Conservation (phyloP, 2,113 vertebrate species). For the Agelaius tricolor region DNA sequence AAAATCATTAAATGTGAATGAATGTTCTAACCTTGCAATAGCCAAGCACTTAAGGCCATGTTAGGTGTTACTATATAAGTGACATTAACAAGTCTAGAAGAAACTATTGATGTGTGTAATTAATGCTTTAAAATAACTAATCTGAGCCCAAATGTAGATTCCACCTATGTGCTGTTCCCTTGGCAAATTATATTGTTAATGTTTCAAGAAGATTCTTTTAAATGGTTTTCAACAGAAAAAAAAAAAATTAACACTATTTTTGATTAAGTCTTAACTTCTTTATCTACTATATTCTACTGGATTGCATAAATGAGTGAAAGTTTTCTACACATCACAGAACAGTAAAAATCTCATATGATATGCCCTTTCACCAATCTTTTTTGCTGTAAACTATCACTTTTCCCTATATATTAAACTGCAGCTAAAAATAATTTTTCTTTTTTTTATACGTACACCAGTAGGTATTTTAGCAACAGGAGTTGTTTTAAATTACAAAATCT, state of each 20-base stretch:
- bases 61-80: background rate
- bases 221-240: background rate
- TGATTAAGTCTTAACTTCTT: background rate
- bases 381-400: background rate
- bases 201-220: background rate
- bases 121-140: background rate
- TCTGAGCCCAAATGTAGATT: background rate
- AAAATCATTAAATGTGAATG: background rate
- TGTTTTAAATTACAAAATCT: background rate
- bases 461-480: background rate
- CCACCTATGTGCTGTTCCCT: background rate
- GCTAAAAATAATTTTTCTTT: accelerated
- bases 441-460: background rate
- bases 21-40: background rate
- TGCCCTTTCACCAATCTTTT: background rate
- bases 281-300: background rate
- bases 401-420: background rate
- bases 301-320: background rate
- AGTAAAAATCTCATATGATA: background rate
- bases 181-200: background rate
- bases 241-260: accelerated
- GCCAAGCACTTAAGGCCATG: background rate
- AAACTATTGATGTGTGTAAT: background rate
- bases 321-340: background rate
- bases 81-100: background rate